phyloP scores from a whole-genome alignment of 2,113 vertebrate species.

The Cavia aperea region DNA sequence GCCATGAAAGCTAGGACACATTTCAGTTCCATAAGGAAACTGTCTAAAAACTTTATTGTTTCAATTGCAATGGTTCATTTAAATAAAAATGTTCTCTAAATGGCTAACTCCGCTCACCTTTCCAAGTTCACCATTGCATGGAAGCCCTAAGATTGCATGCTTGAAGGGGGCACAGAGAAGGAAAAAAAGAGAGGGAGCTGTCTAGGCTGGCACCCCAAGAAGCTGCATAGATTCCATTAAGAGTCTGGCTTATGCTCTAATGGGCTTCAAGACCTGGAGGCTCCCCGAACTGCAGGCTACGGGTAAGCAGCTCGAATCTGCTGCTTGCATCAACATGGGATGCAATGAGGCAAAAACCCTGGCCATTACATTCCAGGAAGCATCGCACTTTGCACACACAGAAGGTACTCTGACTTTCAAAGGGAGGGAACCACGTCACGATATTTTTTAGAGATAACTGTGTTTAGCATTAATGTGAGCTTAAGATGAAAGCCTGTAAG shows the following conservation, averaged over 20 bases:
- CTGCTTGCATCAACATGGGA: background rate
- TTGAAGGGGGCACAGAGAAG: background rate
- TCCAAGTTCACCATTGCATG: background rate
- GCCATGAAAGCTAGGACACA: background rate
- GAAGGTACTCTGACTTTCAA: background rate
- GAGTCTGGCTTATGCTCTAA: background rate
- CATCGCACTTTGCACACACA: background rate
- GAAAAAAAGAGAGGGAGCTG: background rate
- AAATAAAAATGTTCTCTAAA: background rate
- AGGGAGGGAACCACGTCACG: background rate
- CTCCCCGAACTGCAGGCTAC: background rate
- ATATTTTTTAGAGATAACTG: background rate
- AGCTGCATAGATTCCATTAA: background rate
- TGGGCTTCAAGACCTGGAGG: background rate
- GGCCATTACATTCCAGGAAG: background rate
- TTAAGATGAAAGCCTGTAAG: background rate
- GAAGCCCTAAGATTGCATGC: background rate
- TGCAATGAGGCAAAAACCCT: background rate
- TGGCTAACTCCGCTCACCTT: background rate
- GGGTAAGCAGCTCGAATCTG: background rate
- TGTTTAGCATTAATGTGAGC: background rate
- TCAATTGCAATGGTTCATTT: background rate
- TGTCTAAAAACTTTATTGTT: background rate
- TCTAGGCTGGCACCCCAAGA: background rate
- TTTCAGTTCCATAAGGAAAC: background rate